These are phyloP conservation scores for Amphipoea oculea DNA, from an alignment of 2,888 invertebrate genomes.

Conservation along the genomic window DNA sequence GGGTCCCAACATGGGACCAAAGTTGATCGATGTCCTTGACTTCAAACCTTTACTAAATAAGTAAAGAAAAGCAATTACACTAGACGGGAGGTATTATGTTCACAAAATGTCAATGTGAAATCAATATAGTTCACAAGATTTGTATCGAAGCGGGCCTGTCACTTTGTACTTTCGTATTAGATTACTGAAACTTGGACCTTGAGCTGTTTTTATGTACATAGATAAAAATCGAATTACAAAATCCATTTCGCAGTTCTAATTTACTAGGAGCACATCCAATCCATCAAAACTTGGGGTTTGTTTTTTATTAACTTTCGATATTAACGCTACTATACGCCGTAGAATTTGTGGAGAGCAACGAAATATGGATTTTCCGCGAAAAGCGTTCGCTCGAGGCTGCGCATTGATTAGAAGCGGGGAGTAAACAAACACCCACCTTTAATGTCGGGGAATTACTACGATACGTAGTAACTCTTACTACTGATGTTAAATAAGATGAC, in stretches of 20 bases:
- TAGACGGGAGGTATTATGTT: constrained; percentile 48
- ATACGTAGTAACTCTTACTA: constrained; percentile 63
- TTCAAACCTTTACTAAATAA: constrained; percentile 47
- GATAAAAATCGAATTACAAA: constrained; percentile 54
- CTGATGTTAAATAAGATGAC: constrained; percentile 3
- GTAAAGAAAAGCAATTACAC: constrained; percentile 62
- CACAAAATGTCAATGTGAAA: constrained; percentile 61
- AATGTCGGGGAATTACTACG: constrained; percentile 61
- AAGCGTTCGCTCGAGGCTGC: constrained; percentile 21
- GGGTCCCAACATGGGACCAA: constrained; percentile 64
- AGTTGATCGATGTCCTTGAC: constrained; percentile 48
- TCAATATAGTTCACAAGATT: constrained; percentile 59
- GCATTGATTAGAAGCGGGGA: constrained; percentile 51
- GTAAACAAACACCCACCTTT: constrained; percentile 70
- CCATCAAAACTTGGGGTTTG: constrained; percentile 60
- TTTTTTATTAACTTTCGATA: constrained; percentile 52
- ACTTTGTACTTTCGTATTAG: constrained; percentile 45
- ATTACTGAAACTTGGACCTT: constrained; percentile 28
- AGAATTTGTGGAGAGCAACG: constrained; percentile 32
- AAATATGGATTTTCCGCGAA: constrained; percentile 54
- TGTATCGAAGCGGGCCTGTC: constrained; percentile 50
- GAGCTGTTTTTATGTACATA: constrained; percentile 32
- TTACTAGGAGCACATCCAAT: constrained; percentile 47
- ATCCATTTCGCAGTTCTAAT: constrained; percentile 52
- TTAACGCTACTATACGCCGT: constrained; percentile 27